Conservation (phyloP, 2,113 vertebrate genomes). For the Syrrhaptes paradoxus region DNA sequence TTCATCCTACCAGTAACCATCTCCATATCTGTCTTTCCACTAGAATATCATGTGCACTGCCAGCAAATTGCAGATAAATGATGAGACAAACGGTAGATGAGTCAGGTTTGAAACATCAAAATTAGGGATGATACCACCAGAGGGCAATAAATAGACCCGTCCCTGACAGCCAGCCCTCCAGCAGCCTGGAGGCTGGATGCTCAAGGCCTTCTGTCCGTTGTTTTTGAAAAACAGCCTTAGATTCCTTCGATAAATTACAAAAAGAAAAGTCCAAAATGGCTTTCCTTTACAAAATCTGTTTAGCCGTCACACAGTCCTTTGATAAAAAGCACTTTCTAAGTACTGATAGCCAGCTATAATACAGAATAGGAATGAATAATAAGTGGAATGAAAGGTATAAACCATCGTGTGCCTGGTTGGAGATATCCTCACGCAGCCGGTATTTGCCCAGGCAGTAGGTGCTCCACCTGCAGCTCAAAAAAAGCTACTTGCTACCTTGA, state of each 20-base stretch:
- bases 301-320: background rate
- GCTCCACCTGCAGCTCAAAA: background rate
- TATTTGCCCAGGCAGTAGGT: background rate
- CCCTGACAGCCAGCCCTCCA: background rate
- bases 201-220: background rate
- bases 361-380: background rate
- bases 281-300: background rate
- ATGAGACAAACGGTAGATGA: background rate
- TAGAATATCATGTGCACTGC: background rate
- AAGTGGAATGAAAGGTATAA: background rate
- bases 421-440: background rate
- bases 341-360: background rate
- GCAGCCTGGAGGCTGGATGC: background rate
- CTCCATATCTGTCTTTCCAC: background rate
- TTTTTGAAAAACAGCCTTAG: background rate
- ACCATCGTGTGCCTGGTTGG: background rate
- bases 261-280: background rate
- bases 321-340: background rate
- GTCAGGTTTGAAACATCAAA: background rate
- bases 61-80: background rate
- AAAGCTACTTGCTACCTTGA: background rate
- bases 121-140: slow-evolving; percentile 5
- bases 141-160: slow-evolving; percentile 34
- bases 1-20: background rate
- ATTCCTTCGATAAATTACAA: background rate